Evolutionary conservation across 35 echinoderm and acorn worm genomes (phyloP).

Genomic region (Heliocidaris tuberculata): DNA sequence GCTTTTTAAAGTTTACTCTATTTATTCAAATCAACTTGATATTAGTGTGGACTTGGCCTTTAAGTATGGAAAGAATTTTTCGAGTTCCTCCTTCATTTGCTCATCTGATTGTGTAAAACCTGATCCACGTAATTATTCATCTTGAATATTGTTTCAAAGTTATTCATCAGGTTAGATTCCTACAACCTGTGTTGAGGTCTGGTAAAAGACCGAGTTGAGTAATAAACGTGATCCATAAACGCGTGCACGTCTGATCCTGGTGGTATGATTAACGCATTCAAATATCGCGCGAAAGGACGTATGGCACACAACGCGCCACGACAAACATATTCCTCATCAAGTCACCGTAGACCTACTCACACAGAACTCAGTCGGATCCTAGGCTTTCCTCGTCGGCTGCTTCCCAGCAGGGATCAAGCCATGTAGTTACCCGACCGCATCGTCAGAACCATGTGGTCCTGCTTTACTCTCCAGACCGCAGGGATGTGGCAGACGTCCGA

Average conservation of each 20-base stretch:
- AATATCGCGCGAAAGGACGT: neutral
- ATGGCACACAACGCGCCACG: neutral
- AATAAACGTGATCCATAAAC: neutral
- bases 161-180: too few species aligned
- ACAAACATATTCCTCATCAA: neutral
- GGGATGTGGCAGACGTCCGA: neutral
- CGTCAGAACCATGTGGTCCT: slow-evolving; percentile 2
- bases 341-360: neutral
- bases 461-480: neutral
- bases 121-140: too few species aligned
- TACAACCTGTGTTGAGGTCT: neutral
- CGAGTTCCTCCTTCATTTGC: too few species aligned
- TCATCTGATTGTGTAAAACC: too few species aligned
- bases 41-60: too few species aligned
- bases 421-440: neutral
- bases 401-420: neutral
- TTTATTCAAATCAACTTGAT: too few species aligned
- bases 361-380: neutral
- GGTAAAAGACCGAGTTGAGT: neutral
- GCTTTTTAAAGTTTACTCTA: too few species aligned
- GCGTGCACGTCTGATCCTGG: neutral
- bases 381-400: neutral
- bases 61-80: too few species aligned
- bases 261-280: neutral
- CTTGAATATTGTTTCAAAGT: too few species aligned